A percentile compares a stretch with the other conserved stretches of the same genome.
Conservation (phyloP, 35 echinoderm and acorn worm species). For the Ophiothrix spiculata region DNA sequence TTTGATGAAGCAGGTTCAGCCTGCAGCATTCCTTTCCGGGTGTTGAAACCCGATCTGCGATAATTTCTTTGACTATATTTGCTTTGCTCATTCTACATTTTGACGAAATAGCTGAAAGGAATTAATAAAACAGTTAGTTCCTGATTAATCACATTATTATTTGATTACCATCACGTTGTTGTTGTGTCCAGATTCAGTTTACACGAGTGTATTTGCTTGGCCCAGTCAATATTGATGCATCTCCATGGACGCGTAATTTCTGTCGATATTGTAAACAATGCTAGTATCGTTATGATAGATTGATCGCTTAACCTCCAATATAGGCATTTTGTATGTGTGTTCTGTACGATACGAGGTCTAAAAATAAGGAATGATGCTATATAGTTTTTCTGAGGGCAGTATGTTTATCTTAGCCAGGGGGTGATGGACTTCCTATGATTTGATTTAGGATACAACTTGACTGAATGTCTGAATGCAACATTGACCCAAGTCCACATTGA, state of each 20-base stretch:
- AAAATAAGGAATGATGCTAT: too few species aligned
- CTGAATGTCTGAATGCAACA: too few species aligned
- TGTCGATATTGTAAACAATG: conserved; percentile 19
- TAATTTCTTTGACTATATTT: neutral
- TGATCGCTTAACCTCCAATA: neutral
- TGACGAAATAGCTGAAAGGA: neutral
- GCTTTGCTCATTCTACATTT: neutral
- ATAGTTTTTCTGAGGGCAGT: too few species aligned
- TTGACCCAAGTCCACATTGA: too few species aligned
- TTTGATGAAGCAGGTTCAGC: neutral
- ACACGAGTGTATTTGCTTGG: neutral
- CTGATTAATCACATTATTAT: conserved; percentile 4
- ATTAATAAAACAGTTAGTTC: neutral
- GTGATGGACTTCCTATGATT: too few species aligned
- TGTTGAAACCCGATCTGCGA: neutral
- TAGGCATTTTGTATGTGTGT: too few species aligned
- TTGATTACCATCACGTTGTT: neutral
- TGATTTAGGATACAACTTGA: too few species aligned
- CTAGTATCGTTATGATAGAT: neutral
- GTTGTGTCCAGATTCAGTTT: neutral
- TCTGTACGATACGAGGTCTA: too few species aligned
- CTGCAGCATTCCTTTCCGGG: conserved; percentile 28
- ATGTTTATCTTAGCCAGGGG: too few species aligned
- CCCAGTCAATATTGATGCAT: neutral
- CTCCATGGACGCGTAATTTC: conserved; percentile 32